These are phyloP conservation scores for Gobius niger DNA, from an alignment of 2,113 vertebrate species.

Conservation along the genomic window DNA sequence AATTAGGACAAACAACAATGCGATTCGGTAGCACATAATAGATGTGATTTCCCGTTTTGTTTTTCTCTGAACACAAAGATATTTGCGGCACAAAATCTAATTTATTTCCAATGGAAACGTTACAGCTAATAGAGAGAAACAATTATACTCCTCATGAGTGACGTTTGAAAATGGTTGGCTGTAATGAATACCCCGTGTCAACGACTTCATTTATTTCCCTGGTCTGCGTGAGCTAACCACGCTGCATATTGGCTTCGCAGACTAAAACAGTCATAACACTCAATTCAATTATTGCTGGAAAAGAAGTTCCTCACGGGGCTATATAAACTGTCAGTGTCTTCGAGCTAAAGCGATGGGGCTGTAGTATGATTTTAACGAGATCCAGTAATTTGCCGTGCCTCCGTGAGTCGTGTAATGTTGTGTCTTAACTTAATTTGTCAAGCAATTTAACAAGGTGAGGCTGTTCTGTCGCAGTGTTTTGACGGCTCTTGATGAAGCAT, in stretches of 20 bases:
- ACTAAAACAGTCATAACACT: slow-evolving; percentile 27
- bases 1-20: slow-evolving; percentile 37
- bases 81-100: slow-evolving; percentile 48
- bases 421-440: slow-evolving; percentile 32
- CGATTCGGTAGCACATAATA: slow-evolving; percentile 42
- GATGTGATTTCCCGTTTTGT: slow-evolving; percentile 42
- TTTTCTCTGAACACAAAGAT: slow-evolving; percentile 31
- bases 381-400: slow-evolving; percentile 22
- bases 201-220: slow-evolving; percentile 50
- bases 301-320: slow-evolving; percentile 20
- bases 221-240: slow-evolving; percentile 11
- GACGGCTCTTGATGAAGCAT: slow-evolving; percentile 20
- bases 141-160: slow-evolving; percentile 48
- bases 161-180: slow-evolving; percentile 26
- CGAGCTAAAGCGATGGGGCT: slow-evolving; percentile 16
- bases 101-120: slow-evolving; percentile 56
- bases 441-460: slow-evolving; percentile 45
- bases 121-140: slow-evolving; percentile 53
- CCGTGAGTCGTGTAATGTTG: slow-evolving; percentile 33
- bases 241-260: slow-evolving; percentile 40
- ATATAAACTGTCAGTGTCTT: slow-evolving; percentile 20
- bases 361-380: slow-evolving; percentile 38
- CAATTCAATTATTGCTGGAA: slow-evolving; percentile 35
- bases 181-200: slow-evolving; percentile 51
- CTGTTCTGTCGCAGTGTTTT: slow-evolving; percentile 5